A percentile compares a stretch with the other conserved stretches of the same genome.
Conservation (phyloP, 2,888 invertebrate species). For the Pheosia tremula region DNA sequence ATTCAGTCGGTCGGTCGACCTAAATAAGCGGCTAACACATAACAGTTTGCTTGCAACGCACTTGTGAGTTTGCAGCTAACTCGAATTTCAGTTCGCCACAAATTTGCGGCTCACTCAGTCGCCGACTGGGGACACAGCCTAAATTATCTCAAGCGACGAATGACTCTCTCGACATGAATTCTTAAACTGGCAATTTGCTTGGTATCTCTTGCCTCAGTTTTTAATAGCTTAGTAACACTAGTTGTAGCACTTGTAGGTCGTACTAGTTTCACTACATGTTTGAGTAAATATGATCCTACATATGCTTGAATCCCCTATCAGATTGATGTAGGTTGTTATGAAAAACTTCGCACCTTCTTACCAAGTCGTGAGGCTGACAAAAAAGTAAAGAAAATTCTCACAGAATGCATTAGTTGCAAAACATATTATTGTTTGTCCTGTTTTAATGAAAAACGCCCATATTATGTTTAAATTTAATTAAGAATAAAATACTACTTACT, state of each 20-base stretch:
- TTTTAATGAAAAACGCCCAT: constrained; percentile 9
- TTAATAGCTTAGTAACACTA: constrained; percentile 13
- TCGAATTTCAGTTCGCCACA: no score
- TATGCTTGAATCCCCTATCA: constrained; percentile 14
- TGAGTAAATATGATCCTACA: constrained; percentile 16
- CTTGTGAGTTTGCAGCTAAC: no score
- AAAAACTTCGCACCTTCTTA: constrained; percentile 17
- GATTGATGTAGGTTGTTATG: no score
- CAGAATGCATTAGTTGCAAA: constrained; percentile 10
- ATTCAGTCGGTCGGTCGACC: no score
- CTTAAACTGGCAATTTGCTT: constrained; percentile 13
- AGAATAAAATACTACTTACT: background rate
- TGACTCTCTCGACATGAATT: constrained; percentile 16
- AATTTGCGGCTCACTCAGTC: no score
- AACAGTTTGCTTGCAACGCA: no score
- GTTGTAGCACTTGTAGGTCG: constrained; percentile 11
- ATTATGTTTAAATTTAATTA: background rate
- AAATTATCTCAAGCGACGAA: constrained; percentile 12
- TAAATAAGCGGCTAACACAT: no score
- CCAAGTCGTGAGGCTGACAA: constrained; percentile 19
- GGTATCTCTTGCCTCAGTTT: constrained; percentile 8
- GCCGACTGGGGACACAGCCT: no score
- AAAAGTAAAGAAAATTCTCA: constrained; percentile 18
- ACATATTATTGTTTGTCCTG: constrained; percentile 9
- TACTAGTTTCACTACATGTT: background rate